These are phyloP conservation scores for Hydrochoerus hydrochaeris DNA, from an alignment of 2,113 vertebrate species.

Conservation along the genomic window DNA sequence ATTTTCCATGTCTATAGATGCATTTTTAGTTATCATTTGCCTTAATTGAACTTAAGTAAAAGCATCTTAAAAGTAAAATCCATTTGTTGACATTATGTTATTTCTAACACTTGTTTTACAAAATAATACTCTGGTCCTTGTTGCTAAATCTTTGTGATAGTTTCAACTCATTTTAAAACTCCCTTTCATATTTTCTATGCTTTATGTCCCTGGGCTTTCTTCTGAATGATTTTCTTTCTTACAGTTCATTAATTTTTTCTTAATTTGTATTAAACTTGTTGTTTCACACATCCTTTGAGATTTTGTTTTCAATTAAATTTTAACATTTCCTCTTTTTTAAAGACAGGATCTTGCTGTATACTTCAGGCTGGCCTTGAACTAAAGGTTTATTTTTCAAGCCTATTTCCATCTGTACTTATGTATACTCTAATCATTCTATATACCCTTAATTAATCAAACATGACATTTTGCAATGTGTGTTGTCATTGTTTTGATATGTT, in stretches of 20 bases:
- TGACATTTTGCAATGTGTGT: neutral
- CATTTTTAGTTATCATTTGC: neutral
- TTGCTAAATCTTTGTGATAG: neutral
- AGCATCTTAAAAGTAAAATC: neutral
- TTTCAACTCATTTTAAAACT: neutral
- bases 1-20: neutral
- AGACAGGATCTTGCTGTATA: neutral
- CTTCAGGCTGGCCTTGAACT: neutral
- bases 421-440: neutral
- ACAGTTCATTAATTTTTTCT: neutral
- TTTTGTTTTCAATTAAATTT: slow-evolving; percentile 6
- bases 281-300: neutral
- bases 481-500: neutral
- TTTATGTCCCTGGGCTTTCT: neutral
- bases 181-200: neutral
- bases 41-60: neutral
- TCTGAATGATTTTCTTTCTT: neutral
- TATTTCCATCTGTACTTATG: neutral
- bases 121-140: neutral
- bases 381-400: neutral
- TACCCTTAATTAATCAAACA: neutral
- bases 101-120: slow-evolving; percentile 18
- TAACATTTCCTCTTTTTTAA: neutral
- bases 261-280: neutral
- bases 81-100: neutral